phyloP scores from a whole-genome alignment of 1,140 invertebrate species.

The Eumeta japonica region DNA sequence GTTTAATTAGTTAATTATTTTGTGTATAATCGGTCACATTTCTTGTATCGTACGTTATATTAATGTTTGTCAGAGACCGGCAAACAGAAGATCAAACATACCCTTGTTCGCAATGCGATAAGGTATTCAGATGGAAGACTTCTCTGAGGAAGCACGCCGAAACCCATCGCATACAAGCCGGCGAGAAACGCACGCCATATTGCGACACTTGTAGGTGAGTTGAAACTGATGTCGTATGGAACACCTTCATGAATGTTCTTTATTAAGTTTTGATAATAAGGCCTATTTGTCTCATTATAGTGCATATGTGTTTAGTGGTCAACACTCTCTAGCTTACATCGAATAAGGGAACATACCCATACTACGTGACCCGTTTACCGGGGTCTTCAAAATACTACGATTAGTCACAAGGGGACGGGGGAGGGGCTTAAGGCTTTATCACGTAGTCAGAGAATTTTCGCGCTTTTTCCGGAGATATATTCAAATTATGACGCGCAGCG shows the following conservation, averaged over 20 bases:
- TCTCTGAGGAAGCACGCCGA: constrained; percentile 38
- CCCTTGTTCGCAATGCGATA: constrained; percentile 30
- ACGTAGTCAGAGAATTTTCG: no score
- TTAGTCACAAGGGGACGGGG: no score
- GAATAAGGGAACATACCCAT: no score
- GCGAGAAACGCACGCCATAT: constrained; percentile 36
- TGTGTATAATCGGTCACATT: constrained; percentile 14
- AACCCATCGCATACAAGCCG: constrained; percentile 32
- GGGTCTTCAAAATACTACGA: no score
- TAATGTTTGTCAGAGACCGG: no score
- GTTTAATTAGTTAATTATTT: constrained; percentile 15
- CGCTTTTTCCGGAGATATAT: no score
- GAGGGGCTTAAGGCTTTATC: no score
- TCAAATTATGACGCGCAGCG: no score
- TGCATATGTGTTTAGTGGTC: background rate
- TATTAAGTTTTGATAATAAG: background rate
- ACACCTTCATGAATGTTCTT: background rate
- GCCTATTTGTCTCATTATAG: background rate
- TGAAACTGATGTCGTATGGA: background rate
- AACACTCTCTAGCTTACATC: background rate
- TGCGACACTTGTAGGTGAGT: constrained; percentile 39
- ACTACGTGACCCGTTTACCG: no score
- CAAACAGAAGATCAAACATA: constrained; percentile 16
- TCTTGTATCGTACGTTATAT: no score
- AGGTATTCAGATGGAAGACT: constrained; percentile 43